phyloP scores from a whole-genome alignment of 53 echinoderm and acorn worm species.

The Temnopleurus reevesii region DNA sequence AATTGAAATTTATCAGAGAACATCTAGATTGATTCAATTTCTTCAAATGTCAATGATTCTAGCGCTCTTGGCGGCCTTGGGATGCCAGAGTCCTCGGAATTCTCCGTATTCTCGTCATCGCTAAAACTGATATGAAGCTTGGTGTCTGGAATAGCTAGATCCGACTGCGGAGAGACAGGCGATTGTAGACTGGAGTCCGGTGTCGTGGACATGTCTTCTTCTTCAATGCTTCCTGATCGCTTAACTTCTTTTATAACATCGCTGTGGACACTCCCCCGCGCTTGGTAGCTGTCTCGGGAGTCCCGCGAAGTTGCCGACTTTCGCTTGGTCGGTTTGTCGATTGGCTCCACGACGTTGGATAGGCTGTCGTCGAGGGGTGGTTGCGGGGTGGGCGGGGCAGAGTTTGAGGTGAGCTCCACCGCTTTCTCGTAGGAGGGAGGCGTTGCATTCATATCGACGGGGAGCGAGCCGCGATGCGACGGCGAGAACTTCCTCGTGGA shows the following conservation, averaged over 20 bases:
- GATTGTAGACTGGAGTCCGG: slow-evolving; percentile 52
- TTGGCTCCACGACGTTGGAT: slow-evolving; percentile 1
- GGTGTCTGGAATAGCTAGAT: slow-evolving; percentile 77
- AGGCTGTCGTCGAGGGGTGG: slow-evolving; percentile 56
- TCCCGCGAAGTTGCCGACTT: slow-evolving; percentile 46
- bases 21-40: slow-evolving; percentile 66
- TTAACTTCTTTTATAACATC: slow-evolving; percentile 35
- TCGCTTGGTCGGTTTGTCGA: slow-evolving; percentile 30
- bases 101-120: slow-evolving; percentile 97
- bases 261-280: slow-evolving; percentile 28
- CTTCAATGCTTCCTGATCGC: slow-evolving; percentile 23
- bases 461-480: slow-evolving; percentile 25
- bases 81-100: slow-evolving; percentile 95
- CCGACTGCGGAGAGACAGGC: slow-evolving; percentile 45
- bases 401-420: slow-evolving; percentile 59
- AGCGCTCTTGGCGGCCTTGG: slow-evolving; percentile 86
- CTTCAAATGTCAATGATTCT: slow-evolving; percentile 93
- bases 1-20: neutral
- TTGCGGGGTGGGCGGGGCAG: slow-evolving; percentile 59
- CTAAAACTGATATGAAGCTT: slow-evolving; percentile 97
- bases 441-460: slow-evolving; percentile 49
- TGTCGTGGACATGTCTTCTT: slow-evolving; percentile 25
- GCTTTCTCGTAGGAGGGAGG: slow-evolving; percentile 57
- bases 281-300: slow-evolving; percentile 31
- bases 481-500: slow-evolving; percentile 25